Evolutionary conservation across 2,888 invertebrate species (phyloP).

Genomic region (Harpalus rufipes): DNA sequence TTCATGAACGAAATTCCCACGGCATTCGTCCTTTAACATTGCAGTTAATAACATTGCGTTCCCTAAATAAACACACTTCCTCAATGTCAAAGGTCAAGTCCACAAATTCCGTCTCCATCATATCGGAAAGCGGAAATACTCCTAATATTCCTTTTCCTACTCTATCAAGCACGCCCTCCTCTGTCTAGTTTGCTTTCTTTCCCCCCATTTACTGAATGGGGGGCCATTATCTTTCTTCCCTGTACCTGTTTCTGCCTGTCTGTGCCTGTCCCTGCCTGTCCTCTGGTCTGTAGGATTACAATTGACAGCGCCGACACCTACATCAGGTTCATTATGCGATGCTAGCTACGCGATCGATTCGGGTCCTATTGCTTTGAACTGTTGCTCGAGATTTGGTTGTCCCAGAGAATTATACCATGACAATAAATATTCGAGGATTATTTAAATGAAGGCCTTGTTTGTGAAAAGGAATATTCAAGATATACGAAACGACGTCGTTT

Average conservation of each 20-base stretch:
- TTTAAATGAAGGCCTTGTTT: constrained; percentile 10
- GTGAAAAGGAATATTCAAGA: constrained; percentile 14
- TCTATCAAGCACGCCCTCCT: constrained; percentile 11
- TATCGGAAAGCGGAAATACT: neutral
- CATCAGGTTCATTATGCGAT: constrained; percentile 45
- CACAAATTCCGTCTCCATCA: neutral
- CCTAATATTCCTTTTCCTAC: neutral
- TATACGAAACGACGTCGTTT: neutral
- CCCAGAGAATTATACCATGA: neutral
- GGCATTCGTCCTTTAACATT: too few species aligned
- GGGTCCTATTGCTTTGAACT: constrained; percentile 23
- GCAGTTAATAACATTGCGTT: neutral
- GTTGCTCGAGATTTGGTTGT: constrained; percentile 18
- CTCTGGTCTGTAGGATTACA: constrained; percentile 30
- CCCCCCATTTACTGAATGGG: constrained; percentile 17
- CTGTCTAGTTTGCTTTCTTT: constrained; percentile 41
- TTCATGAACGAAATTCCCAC: neutral
- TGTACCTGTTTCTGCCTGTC: neutral
- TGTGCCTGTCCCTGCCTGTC: neutral
- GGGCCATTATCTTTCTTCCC: neutral
- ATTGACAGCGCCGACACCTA: constrained; percentile 19
- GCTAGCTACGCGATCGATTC: constrained; percentile 22
- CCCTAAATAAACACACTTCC: neutral
- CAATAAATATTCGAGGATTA: constrained; percentile 2
- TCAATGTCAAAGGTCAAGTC: constrained; percentile 5